A percentile compares a stretch with the other conserved stretches of the same genome.
phyloP scores from a whole-genome alignment of 2,113 vertebrate species.

The Hyaena hyaena region DNA sequence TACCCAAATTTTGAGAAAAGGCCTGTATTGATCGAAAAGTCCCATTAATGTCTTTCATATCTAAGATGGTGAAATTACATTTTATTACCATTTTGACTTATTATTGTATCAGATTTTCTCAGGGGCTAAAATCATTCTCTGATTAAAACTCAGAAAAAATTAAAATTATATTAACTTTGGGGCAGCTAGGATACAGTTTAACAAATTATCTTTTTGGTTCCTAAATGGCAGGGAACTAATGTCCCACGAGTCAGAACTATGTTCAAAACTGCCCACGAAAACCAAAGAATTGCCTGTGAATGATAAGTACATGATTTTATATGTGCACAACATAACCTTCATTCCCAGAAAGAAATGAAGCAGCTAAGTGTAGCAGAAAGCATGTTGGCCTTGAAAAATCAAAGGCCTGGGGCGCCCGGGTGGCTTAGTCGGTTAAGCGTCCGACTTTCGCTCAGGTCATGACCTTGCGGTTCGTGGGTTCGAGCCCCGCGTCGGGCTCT shows the following conservation, averaged over 20 bases:
- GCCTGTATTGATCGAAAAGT: conserved; percentile 63
- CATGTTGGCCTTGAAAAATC: background rate
- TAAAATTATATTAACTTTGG: conserved; percentile 60
- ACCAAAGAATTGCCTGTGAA: background rate
- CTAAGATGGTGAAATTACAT: conserved; percentile 63
- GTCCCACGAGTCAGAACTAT: background rate
- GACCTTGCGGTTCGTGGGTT: no score
- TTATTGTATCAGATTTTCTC: conserved; percentile 66
- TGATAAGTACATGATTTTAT: background rate
- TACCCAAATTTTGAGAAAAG: conserved; percentile 74
- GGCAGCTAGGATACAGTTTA: conserved; percentile 29
- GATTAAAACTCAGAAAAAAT: conserved; percentile 52
- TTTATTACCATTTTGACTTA: conserved; percentile 71
- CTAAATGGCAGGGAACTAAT: background rate
- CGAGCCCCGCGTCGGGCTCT: no score
- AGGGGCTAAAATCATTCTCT: conserved; percentile 54
- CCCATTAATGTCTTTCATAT: conserved; percentile 68
- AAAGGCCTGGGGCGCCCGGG: background rate
- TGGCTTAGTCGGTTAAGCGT: no score
- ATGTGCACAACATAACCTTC: background rate
- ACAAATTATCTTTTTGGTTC: conserved; percentile 39
- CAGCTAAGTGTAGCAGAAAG: background rate
- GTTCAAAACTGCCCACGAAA: background rate
- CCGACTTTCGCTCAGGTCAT: no score
- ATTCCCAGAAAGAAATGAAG: background rate